Percentiles rank a stretch among this genome's conserved stretches.
phyloP scores from a whole-genome alignment of 2,888 invertebrate genomes.

The Zaprionus lineosus region DNA sequence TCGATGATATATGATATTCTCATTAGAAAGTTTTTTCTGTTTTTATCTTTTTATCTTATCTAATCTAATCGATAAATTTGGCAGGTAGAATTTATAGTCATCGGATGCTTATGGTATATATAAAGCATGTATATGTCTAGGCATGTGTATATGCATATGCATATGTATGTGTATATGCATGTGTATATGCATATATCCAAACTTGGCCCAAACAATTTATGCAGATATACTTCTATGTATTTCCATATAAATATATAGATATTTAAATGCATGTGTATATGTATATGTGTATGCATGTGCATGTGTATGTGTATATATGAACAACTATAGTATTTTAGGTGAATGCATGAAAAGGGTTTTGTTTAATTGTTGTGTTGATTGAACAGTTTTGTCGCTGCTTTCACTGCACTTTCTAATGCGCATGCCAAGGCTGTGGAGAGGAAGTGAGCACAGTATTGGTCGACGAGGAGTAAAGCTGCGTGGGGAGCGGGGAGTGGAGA shows the following conservation, averaged over 20 bases:
- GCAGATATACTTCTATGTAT: too few relatives aligned
- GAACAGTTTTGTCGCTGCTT: conserved; percentile 51
- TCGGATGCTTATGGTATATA: too few relatives aligned
- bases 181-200: neutral
- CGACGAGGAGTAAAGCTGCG: neutral
- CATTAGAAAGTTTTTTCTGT: neutral
- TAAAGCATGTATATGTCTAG: conserved; percentile 5
- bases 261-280: conserved; percentile 8
- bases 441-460: neutral
- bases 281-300: neutral
- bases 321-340: too few relatives aligned
- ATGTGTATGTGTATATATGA: conserved; percentile 2
- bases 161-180: conserved; percentile 3
- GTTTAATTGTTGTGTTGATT: conserved; percentile 61
- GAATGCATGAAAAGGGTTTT: conserved; percentile 57
- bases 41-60: conserved; percentile 10
- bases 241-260: too few relatives aligned
- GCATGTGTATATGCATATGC: neutral
- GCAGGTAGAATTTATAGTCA: conserved; percentile 8
- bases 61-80: conserved; percentile 28
- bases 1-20: conserved; percentile 9
- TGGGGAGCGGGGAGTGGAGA: neutral
- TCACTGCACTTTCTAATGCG: conserved; percentile 69
- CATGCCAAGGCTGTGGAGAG: neutral
- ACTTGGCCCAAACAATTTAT: too few relatives aligned